Conservation (phyloP, 2,888 invertebrate species). For the Parelbella ahira region DNA sequence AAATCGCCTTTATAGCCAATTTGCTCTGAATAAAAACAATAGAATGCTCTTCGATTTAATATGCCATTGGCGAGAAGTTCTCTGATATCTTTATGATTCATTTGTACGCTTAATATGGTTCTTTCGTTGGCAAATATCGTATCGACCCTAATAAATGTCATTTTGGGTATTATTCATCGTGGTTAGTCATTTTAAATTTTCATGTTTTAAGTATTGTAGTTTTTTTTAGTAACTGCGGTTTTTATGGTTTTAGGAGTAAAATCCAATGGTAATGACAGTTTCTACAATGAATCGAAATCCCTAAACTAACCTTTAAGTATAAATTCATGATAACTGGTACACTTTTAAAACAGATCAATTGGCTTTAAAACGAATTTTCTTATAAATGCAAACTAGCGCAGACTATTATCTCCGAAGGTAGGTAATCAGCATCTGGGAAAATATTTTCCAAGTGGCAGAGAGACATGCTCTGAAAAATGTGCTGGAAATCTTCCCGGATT, state of each 20-base stretch:
- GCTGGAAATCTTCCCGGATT: conserved; percentile 18
- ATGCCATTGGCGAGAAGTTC: conserved; percentile 1
- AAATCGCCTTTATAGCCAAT: conserved; percentile 75
- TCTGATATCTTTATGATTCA: conserved; percentile 11
- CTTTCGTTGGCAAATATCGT: background rate
- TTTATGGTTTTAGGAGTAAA: too few relatives aligned
- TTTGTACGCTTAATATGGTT: conserved; percentile 10
- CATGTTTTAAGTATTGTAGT: too few relatives aligned
- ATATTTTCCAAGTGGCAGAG: conserved; percentile 5
- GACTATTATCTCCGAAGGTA: background rate
- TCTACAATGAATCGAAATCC: too few relatives aligned
- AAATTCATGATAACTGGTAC: too few relatives aligned
- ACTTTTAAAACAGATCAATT: too few relatives aligned
- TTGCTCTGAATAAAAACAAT: conserved; percentile 70
- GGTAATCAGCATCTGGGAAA: conserved; percentile 10
- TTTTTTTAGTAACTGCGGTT: too few relatives aligned
- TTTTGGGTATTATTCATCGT: too few relatives aligned
- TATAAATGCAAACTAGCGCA: background rate
- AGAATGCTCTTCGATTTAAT: conserved; percentile 26
- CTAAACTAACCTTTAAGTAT: too few relatives aligned
- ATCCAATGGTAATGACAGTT: too few relatives aligned
- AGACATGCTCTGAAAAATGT: conserved; percentile 18
- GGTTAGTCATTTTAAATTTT: too few relatives aligned
- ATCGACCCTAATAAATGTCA: background rate
- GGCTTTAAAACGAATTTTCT: too few relatives aligned